A percentile compares a stretch with the other conserved stretches of the same genome.
phyloP scores from a whole-genome alignment of 2,888 invertebrate species.

The Acholoe squamosa region DNA sequence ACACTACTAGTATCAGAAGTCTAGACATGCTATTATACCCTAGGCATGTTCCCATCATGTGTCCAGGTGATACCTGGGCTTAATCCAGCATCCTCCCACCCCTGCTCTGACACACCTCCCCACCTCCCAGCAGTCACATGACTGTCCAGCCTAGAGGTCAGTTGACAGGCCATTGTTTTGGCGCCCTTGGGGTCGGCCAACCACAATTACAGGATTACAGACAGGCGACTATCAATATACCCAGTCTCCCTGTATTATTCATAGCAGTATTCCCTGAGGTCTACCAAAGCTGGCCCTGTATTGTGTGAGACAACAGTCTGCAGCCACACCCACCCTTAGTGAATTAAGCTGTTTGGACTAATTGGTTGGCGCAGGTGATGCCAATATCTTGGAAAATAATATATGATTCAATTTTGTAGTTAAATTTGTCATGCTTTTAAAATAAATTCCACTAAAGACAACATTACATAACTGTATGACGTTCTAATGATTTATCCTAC shows the following conservation, averaged over 20 bases:
- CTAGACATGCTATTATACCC: not conserved
- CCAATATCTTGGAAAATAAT: not conserved
- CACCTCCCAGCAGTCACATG: not conserved
- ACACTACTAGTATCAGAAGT: too few species aligned
- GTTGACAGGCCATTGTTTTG: constrained; percentile 38
- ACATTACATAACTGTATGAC: too few species aligned
- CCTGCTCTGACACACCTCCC: not conserved
- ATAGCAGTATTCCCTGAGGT: not conserved
- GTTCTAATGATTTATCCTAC: too few species aligned
- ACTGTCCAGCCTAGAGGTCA: not conserved
- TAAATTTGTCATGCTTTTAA: too few species aligned
- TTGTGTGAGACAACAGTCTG: not conserved
- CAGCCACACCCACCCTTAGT: not conserved
- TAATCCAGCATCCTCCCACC: not conserved
- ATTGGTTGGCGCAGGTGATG: not conserved
- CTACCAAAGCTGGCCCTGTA: not conserved
- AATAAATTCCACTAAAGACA: too few species aligned
- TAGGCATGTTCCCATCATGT: not conserved
- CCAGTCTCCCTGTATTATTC: not conserved
- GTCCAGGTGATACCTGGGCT: not conserved
- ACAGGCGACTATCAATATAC: not conserved
- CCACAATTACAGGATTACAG: not conserved
- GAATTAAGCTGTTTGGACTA: constrained; percentile 16
- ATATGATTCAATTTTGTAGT: too few species aligned
- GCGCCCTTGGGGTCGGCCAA: not conserved